Percentiles rank a stretch among this genome's conserved stretches.
These are phyloP conservation scores for Drosophila koepferae DNA, from an alignment of 2,888 invertebrate species.

Conservation along the genomic window DNA sequence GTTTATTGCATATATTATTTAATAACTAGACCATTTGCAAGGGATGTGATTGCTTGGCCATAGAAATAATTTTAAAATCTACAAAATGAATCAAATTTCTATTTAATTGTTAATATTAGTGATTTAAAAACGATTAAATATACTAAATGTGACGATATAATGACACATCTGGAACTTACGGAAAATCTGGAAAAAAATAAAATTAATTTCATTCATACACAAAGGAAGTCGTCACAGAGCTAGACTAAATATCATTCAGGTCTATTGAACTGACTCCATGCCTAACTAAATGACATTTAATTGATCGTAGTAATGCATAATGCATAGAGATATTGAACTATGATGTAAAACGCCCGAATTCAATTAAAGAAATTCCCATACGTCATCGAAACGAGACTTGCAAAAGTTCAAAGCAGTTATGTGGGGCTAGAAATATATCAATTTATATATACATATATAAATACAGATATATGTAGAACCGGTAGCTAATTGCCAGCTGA, in stretches of 20 bases:
- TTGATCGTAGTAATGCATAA: slow-evolving; percentile 3
- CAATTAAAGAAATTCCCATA: slow-evolving; percentile 50
- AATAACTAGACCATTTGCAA: too few species aligned
- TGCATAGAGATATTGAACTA: neutral
- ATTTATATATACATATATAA: neutral
- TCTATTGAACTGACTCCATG: neutral
- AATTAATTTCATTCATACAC: neutral
- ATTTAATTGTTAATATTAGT: neutral
- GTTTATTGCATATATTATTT: too few species aligned
- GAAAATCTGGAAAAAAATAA: too few species aligned
- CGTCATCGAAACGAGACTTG: slow-evolving; percentile 12
- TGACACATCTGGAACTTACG: too few species aligned
- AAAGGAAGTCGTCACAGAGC: too few species aligned
- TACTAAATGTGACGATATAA: too few species aligned
- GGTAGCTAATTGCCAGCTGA: slow-evolving; percentile 36
- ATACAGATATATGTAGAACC: slow-evolving; percentile 42
- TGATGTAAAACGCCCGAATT: slow-evolving; percentile 8
- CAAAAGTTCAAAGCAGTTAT: slow-evolving; percentile 14
- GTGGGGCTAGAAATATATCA: neutral
- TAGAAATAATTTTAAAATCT: too few species aligned
- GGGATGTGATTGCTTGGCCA: too few species aligned
- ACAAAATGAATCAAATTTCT: neutral
- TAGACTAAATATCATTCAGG: neutral
- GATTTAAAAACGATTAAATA: neutral
- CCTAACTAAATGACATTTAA: neutral